A percentile compares a stretch with the other conserved stretches of the same genome.
Conservation (phyloP, 2,797 vertebrate genomes). For the Hirundo rustica region DNA sequence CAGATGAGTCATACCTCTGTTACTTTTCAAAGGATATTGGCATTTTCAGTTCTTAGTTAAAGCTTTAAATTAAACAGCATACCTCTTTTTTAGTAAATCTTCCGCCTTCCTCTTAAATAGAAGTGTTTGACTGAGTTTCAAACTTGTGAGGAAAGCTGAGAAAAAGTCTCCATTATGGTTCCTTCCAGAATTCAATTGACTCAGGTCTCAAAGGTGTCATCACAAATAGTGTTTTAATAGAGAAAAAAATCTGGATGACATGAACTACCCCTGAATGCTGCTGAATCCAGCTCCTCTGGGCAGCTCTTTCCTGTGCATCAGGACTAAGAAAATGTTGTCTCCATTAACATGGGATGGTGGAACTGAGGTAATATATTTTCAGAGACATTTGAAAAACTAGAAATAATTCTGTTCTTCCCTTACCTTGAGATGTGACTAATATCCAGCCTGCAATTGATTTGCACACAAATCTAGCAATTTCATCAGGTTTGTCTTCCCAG, state of each 20-base stretch:
- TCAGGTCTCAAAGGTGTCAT: background rate
- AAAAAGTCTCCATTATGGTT: background rate
- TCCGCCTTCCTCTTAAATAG: background rate
- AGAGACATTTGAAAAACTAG: background rate
- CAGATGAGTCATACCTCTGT: background rate
- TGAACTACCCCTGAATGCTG: background rate
- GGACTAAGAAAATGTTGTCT: background rate
- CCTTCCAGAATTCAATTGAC: background rate
- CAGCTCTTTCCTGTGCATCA: background rate
- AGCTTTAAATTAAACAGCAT: background rate
- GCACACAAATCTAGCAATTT: conserved; percentile 15
- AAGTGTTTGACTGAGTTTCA: background rate
- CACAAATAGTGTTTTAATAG: background rate
- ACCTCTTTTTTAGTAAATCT: background rate
- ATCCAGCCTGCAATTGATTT: background rate
- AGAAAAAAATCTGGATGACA: background rate
- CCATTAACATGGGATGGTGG: background rate
- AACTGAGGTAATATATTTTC: background rate
- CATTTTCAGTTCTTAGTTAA: background rate
- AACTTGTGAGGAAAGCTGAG: background rate
- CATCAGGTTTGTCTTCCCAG: conserved; percentile 10
- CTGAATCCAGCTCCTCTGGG: background rate
- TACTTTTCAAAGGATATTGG: background rate
- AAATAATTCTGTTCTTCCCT: background rate
- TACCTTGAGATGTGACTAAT: background rate